Base-by-base conservation (phyloP, 2,888 invertebrate genomes). In the Embidobia sp. region DNA sequence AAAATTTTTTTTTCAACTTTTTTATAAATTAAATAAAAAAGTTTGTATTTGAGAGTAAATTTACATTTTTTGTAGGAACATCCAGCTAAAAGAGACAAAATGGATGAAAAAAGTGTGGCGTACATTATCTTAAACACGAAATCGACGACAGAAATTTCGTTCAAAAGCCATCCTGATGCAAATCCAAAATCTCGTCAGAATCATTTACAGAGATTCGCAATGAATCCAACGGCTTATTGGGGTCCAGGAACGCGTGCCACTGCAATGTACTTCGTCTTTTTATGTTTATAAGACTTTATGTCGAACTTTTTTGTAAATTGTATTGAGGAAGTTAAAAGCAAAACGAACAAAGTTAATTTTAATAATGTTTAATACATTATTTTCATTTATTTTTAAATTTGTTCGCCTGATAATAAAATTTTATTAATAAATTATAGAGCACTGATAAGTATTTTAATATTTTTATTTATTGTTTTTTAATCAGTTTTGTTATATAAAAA, bases 211-310 rank as follows among this genome's bases (percentile, higher is more conserved):
- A 91, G 98, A 33, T 98, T 95, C 90, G 98, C 97, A 88, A 92
- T 92, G 81, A 98, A 98, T 91, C 98, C 98, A 0, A 90, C 94
- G 19, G 93, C 94, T 0, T 91, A 94, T 89, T 98, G 98, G 98
- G 98, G 98, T 0, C 98, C 98, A 0, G 98, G 97, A 46, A 93
- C 94, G 0, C 92, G 94, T 80, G 93, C 96, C 0, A 94, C 93
- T 13, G 93, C 94, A 11, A 96, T 95, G 95, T 95, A 89, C 6
- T 22, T 22, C 3, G 3, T 22, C 6, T 22, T 22, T 22, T 35
- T 13, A 4, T 35, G 48, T 35, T 35, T 22, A 22, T 33, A 3
- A 10, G 10, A 10, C 10, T 10, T 33, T 33, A 4, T 33, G 10
- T 33, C 1, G 10, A 10, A n/a, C 8, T 10, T 33, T 22, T 22